A percentile compares a stretch with the other conserved stretches of the same genome.
Evolutionary conservation across 2,113 vertebrate genomes (phyloP).

Genomic region (Rallus limicola): DNA sequence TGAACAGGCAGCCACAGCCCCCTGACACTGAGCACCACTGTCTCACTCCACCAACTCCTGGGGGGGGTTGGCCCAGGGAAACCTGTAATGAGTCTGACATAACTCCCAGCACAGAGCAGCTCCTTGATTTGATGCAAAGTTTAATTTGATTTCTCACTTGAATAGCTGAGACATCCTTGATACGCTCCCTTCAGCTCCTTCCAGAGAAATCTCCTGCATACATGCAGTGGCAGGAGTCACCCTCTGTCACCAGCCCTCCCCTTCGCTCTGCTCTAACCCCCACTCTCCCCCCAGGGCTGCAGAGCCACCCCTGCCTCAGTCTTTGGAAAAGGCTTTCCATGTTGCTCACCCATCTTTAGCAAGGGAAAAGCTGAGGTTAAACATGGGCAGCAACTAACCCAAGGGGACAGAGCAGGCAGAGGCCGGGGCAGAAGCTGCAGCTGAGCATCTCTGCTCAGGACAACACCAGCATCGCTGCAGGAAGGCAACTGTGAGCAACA

Average conservation of each 20-base stretch:
- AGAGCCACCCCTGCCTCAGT: background rate
- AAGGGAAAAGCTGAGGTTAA: background rate
- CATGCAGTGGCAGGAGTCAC: background rate
- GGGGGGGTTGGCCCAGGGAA: background rate
- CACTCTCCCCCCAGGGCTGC: background rate
- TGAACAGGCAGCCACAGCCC: background rate
- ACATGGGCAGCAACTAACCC: background rate
- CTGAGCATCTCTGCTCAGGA: background rate
- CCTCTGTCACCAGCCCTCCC: background rate
- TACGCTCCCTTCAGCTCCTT: slow-evolving; percentile 1
- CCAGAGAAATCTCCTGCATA: slow-evolving; percentile 17
- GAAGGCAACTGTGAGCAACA: background rate
- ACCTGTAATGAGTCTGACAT: background rate
- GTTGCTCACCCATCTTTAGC: background rate
- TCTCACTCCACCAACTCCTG: background rate
- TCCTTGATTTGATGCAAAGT: slow-evolving; percentile 31
- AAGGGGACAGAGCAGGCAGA: background rate
- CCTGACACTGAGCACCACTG: background rate
- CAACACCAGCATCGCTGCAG: background rate
- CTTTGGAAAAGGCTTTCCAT: background rate
- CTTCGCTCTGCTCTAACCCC: background rate
- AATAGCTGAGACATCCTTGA: slow-evolving; percentile 65
- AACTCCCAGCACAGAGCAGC: slow-evolving; percentile 20
- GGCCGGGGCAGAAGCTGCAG: background rate
- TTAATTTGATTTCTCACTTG: slow-evolving; percentile 72